These are phyloP conservation scores for Dasyornis broadbenti DNA, from an alignment of 2,113 vertebrate species.

Conservation along the genomic window DNA sequence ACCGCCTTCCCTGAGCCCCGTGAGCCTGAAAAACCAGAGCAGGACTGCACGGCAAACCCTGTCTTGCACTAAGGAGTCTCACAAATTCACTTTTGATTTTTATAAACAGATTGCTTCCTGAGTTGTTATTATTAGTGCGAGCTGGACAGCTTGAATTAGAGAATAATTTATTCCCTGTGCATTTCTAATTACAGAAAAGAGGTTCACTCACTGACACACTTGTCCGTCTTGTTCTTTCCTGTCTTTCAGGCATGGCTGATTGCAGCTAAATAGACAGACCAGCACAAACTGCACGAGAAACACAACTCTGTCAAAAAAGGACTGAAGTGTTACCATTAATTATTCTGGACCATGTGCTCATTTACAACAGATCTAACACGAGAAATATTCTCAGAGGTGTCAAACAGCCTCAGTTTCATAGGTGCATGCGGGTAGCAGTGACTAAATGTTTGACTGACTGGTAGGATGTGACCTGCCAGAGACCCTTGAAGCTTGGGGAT, in stretches of 20 bases:
- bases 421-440: conserved; percentile 59
- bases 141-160: conserved; percentile 80
- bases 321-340: conserved; percentile 75
- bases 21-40: conserved; percentile 22
- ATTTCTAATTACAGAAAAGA: conserved; percentile 78
- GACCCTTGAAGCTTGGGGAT: conserved; percentile 68
- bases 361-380: conserved; percentile 70
- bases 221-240: conserved; percentile 75
- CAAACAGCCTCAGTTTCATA: conserved; percentile 68
- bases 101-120: conserved; percentile 72
- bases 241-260: conserved; percentile 70
- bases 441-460: conserved; percentile 70
- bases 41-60: conserved; percentile 18
- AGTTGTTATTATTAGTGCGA: conserved; percentile 79
- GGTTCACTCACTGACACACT: conserved; percentile 72
- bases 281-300: conserved; percentile 50
- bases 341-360: conserved; percentile 74
- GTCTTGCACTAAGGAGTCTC: conserved; percentile 59
- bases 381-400: conserved; percentile 73
- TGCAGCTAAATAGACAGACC: conserved; percentile 69
- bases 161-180: conserved; percentile 82
- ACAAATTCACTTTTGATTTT: conserved; percentile 53
- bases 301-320: conserved; percentile 73
- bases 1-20: neutral
- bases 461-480: conserved; percentile 68